Conservation (phyloP, 2,797 vertebrate species). For the Peromyscus attwateri region DNA sequence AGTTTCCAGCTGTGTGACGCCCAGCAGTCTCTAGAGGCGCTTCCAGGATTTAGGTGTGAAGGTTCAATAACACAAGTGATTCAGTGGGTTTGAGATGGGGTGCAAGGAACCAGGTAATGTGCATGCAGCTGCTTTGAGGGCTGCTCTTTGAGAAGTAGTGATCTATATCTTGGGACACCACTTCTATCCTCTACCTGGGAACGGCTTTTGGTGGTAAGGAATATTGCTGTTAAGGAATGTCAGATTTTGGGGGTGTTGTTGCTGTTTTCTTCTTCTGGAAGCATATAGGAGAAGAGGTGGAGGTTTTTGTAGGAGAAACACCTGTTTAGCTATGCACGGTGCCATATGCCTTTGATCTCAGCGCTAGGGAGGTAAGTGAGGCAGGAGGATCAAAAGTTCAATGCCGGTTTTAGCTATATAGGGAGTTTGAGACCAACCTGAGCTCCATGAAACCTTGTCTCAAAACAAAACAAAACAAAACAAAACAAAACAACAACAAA, state of each 20-base stretch:
- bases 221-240: conserved; percentile 6
- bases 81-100: neutral
- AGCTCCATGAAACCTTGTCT: neutral
- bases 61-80: neutral
- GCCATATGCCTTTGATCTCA: neutral
- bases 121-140: neutral
- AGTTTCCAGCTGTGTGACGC: neutral
- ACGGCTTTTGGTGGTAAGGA: conserved; percentile 28
- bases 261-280: neutral
- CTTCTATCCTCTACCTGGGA: neutral
- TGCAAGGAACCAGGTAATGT: neutral
- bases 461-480: neutral
- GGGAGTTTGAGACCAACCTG: neutral
- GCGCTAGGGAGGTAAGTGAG: neutral
- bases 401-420: neutral
- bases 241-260: neutral
- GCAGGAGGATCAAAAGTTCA: neutral
- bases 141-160: conserved; percentile 32
- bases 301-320: conserved; percentile 16
- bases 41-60: neutral
- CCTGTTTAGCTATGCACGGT: neutral
- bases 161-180: neutral
- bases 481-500: neutral
- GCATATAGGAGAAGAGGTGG: neutral
- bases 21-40: neutral